Base-by-base conservation (phyloP, 2,888 invertebrate genomes). In the Caenorhabditis drosophilae region DNA sequence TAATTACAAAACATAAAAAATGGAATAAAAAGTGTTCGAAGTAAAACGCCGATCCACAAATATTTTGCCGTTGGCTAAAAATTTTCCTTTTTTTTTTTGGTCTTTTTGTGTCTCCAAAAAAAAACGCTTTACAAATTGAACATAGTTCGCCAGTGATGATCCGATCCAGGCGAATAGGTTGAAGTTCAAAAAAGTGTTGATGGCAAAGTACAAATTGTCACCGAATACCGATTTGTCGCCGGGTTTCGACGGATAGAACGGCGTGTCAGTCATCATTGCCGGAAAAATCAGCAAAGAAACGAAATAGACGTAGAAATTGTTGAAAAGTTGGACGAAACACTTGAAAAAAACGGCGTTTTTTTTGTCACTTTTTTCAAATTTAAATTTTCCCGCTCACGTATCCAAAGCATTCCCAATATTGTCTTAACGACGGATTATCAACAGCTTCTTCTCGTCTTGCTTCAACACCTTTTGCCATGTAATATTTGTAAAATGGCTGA, bases 131-230 rank as follows among this genome's bases (percentile, higher is more conserved):
- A 87, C 88, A 89, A 90, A 91, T 84, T 89, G 89, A 73, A 90
- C 85, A 76, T 90, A 88, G 50, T 90, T 90, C 1, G 96, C 91
- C 0, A 91, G 85, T 63, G 90, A 87, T 83, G 93, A 96, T 15
- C 98, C 98, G 23, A 96, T 77, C 89, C 93, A 91, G 1, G 97
- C 96, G 64, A 89, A 91, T 0, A 92, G 80, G 84, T 97, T 98
- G 86, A 98, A 98, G 4, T 92, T 92, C 53, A 98, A 85, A 85
- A 92, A 98, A 83, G 95, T 95, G 25, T 91, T 91, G 20, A 97
- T 85, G 2, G 88, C 86, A 0, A 87, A 86, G 85, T 73, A 75
- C 2, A 73, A 46, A 18, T 68, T 69, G 27, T 72, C 70, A 46
- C 66, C 66, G 20, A 66, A 70, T 7, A 70, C 66, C 4, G 66